These are phyloP conservation scores for Diadegma fenestrale DNA, from an alignment of 2,888 invertebrate species.

Conservation along the genomic window DNA sequence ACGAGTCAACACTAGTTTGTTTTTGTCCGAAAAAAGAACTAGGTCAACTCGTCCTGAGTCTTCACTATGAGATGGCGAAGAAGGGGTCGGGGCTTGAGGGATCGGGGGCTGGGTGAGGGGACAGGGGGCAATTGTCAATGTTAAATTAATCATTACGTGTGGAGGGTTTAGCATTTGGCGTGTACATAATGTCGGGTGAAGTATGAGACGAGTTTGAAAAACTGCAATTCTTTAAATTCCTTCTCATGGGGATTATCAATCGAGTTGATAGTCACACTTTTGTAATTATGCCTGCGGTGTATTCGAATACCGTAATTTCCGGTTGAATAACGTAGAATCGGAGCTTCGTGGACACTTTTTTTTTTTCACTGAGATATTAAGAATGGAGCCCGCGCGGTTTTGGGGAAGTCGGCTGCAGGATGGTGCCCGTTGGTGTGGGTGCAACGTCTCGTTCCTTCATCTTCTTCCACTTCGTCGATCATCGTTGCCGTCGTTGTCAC, in stretches of 20 bases:
- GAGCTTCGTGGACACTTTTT: slow-evolving; percentile 15
- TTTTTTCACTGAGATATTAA: slow-evolving; percentile 20
- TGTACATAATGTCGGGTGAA: not conserved
- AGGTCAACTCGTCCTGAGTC: slow-evolving; percentile 44
- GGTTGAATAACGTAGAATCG: slow-evolving; percentile 36
- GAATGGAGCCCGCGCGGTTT: slow-evolving; percentile 19
- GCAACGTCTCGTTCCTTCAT: not conserved
- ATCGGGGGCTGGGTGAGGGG: not conserved
- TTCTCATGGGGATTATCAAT: not conserved
- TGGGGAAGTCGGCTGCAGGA: slow-evolving; percentile 40
- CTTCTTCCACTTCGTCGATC: not conserved
- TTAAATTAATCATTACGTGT: slow-evolving; percentile 28
- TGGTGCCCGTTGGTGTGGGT: not conserved
- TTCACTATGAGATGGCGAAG: slow-evolving; percentile 39
- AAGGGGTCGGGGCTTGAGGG: not conserved
- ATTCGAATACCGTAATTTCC: not conserved
- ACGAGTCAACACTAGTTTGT: slow-evolving; percentile 13
- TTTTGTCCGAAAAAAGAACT: slow-evolving; percentile 34
- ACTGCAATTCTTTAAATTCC: not conserved
- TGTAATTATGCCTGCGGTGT: not conserved
- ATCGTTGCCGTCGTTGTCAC: not conserved
- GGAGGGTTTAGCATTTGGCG: not conserved
- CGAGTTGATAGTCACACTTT: not conserved
- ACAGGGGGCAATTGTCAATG: slow-evolving; percentile 16
- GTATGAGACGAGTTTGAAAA: slow-evolving; percentile 23